phyloP scores from a whole-genome alignment of 1,140 invertebrate species.

The Augochlora pura region DNA sequence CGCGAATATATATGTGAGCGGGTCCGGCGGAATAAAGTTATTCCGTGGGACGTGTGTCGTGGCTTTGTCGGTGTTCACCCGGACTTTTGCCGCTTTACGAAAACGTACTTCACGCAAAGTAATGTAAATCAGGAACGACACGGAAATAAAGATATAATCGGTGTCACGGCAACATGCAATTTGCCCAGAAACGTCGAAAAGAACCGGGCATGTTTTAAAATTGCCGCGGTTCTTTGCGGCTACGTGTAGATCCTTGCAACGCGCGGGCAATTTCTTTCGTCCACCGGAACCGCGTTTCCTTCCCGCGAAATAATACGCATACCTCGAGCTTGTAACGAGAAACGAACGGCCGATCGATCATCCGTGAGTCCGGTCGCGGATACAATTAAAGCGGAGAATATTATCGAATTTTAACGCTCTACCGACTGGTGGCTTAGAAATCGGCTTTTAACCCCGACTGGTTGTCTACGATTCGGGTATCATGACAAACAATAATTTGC shows the following conservation, averaged over 20 bases:
- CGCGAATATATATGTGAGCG: background rate
- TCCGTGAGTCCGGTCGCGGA: too few relatives aligned
- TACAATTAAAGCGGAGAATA: background rate
- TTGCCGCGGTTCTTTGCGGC: slow-evolving; percentile 2
- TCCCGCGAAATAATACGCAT: slow-evolving; percentile 15
- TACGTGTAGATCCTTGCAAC: slow-evolving; percentile 16
- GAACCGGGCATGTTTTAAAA: background rate
- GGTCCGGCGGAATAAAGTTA: background rate
- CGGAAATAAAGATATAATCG: slow-evolving; percentile 42
- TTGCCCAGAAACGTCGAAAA: slow-evolving; percentile 29
- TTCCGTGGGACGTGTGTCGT: background rate
- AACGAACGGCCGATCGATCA: slow-evolving; percentile 1
- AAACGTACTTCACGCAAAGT: slow-evolving; percentile 4
- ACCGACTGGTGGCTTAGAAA: too few relatives aligned
- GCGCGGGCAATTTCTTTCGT: slow-evolving; percentile 19
- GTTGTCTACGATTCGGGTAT: too few relatives aligned
- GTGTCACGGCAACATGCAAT: slow-evolving; percentile 39
- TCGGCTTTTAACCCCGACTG: too few relatives aligned
- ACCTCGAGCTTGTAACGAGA: background rate
- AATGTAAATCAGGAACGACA: slow-evolving; percentile 22
- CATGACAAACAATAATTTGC: too few relatives aligned
- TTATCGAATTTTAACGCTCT: too few relatives aligned
- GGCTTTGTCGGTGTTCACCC: background rate
- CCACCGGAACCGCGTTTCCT: background rate
- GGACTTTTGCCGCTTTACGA: background rate